Conservation (phyloP, 1,140 invertebrate species). For the Rhagoletis zephyria region DNA sequence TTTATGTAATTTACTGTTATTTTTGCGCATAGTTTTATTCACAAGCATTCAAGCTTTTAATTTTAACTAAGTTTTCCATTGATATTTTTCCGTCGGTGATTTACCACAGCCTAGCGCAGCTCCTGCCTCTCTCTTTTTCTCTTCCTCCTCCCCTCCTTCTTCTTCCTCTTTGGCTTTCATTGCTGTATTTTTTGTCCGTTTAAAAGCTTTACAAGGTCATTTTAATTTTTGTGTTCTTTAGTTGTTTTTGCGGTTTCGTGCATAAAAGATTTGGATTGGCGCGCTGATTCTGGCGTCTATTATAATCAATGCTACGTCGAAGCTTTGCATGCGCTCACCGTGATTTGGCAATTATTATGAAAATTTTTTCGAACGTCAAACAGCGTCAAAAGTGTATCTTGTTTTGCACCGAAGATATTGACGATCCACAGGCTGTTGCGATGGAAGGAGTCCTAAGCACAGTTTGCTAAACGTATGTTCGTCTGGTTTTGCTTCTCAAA, state of each 20-base stretch:
- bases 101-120: not conserved
- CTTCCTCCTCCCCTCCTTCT: not conserved
- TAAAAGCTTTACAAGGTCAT: constrained; percentile 40
- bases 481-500: too few species aligned
- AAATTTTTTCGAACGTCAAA: too few species aligned
- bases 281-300: not conserved
- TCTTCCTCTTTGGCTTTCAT: not conserved
- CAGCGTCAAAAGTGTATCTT: too few species aligned
- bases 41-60: constrained; percentile 21
- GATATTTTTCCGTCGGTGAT: not conserved
- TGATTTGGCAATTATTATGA: too few species aligned
- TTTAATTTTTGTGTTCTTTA: not conserved
- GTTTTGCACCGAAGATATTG: too few species aligned
- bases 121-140: not conserved
- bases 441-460: too few species aligned
- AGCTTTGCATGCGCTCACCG: not conserved
- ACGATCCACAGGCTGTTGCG: too few species aligned
- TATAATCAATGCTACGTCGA: not conserved
- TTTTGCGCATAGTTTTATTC: constrained; percentile 4
- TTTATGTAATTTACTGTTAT: not conserved
- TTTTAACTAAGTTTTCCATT: constrained; percentile 42
- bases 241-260: not conserved
- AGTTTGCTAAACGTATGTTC: too few species aligned
- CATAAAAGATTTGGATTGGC: constrained; percentile 11
- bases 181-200: constrained; percentile 9